A percentile compares a stretch with the other conserved stretches of the same genome.
Evolutionary conservation across 35 echinoderm and acorn worm genomes (phyloP).

Genomic region (Heliocidaris tuberculata): DNA sequence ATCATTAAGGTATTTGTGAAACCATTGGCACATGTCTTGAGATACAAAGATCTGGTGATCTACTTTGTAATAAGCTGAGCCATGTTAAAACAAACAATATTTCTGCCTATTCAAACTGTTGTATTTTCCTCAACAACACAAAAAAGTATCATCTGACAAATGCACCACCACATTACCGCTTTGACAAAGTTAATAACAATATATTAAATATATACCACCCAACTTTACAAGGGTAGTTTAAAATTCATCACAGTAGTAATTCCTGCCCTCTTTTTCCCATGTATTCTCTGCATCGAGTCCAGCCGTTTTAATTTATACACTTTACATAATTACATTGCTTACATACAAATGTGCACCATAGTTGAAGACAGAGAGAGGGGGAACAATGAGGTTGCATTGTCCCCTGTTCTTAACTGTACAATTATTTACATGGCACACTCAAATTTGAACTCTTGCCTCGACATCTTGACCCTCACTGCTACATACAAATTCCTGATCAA

Average conservation of each 20-base stretch:
- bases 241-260: neutral
- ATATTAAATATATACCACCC: constrained; percentile 18
- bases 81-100: neutral
- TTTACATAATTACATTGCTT: constrained; percentile 11
- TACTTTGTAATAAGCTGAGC: neutral
- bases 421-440: constrained; percentile 12
- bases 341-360: constrained; percentile 17
- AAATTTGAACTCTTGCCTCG: neutral
- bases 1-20: neutral
- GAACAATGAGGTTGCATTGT: neutral
- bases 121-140: neutral
- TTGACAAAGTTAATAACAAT: constrained; percentile 12
- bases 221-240: neutral
- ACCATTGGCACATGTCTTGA: neutral
- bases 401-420: neutral
- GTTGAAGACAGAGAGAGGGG: neutral
- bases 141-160: neutral
- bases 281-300: neutral
- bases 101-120: neutral
- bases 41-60: neutral
- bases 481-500: neutral
- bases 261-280: neutral
- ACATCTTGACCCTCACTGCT: neutral
- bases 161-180: neutral
- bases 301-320: neutral